Percentiles rank a stretch among this genome's conserved stretches.
Evolutionary conservation across 1,140 invertebrate genomes (phyloP).

Genomic region (Drosophila bifasciata): DNA sequence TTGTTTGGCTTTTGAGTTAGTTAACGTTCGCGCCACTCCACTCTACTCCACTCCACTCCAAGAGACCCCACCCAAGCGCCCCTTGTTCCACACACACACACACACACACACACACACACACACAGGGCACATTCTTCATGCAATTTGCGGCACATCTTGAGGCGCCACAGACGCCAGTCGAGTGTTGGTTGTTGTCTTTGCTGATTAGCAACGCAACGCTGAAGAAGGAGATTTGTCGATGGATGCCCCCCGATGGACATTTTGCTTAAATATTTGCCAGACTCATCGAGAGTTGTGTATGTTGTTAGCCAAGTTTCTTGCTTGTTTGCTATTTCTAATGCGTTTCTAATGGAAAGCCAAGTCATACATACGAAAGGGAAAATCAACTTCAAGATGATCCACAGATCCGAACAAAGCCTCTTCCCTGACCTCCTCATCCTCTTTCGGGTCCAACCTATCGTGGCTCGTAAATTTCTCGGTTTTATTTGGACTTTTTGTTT

Average conservation of each 20-base stretch:
- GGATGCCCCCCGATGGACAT: constrained; percentile 10
- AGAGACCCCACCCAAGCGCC: constrained; percentile 4
- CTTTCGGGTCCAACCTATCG: background rate
- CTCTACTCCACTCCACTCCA: constrained; percentile 9
- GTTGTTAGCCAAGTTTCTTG: constrained; percentile 61
- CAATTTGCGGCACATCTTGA: constrained; percentile 53
- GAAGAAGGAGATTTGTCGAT: background rate
- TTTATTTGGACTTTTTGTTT: constrained; percentile 76
- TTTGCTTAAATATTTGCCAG: constrained; percentile 61
- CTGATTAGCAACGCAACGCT: constrained; percentile 64
- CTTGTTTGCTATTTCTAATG: constrained; percentile 16
- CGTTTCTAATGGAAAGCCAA: constrained; percentile 5
- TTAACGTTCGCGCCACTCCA: constrained; percentile 49
- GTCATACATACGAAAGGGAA: no score
- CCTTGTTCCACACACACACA: constrained; percentile 30
- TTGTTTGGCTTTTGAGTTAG: constrained; percentile 79
- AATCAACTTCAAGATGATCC: no score
- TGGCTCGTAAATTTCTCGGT: constrained; percentile 65
- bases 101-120: background rate
- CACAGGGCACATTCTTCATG: constrained; percentile 46
- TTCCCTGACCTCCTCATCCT: constrained; percentile 8
- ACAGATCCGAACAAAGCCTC: no score
- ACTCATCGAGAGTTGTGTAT: constrained; percentile 23
- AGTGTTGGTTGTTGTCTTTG: constrained; percentile 67
- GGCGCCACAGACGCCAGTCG: constrained; percentile 67